A percentile compares a stretch with the other conserved stretches of the same genome.
Conservation (phyloP, 2,888 invertebrate species). For the Caenorhabditis sp. region DNA sequence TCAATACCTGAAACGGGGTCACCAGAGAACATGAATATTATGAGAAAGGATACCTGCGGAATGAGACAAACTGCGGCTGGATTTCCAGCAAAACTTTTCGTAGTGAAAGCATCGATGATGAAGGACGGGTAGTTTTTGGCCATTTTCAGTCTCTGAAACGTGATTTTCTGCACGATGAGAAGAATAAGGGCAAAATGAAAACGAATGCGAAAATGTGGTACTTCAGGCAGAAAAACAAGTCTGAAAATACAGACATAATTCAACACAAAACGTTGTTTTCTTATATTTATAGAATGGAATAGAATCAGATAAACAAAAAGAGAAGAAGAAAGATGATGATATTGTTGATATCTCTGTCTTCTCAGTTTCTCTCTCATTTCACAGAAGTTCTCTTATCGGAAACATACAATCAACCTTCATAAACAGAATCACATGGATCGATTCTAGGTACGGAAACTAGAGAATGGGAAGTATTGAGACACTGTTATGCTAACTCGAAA, state of each 20-base stretch:
- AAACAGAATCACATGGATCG: background rate
- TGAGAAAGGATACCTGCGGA: conserved; percentile 52
- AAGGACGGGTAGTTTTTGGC: conserved; percentile 86
- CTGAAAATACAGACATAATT: background rate
- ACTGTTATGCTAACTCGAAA: no score
- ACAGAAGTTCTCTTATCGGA: conserved; percentile 18
- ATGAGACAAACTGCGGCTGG: conserved; percentile 85
- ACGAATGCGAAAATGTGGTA: background rate
- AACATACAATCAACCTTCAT: conserved; percentile 25
- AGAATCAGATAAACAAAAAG: conserved; percentile 7
- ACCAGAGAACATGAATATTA: conserved; percentile 11
- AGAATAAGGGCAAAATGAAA: background rate
- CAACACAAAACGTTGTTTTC: background rate
- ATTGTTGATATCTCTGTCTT: background rate
- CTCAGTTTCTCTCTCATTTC: conserved; percentile 9
- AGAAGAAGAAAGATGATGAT: conserved; percentile 5
- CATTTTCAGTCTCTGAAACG: conserved; percentile 1
- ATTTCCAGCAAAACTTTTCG: conserved; percentile 85
- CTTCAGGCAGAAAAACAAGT: background rate
- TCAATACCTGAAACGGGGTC: conserved; percentile 79
- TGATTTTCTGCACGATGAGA: background rate
- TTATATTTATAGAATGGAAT: background rate
- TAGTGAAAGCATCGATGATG: conserved; percentile 86
- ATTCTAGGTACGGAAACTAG: background rate
- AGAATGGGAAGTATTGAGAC: background rate